Evolutionary conservation across 1,140 invertebrate species (phyloP), one percentile per base, ranked within the genome.

Genomic region (Macrosteles quadrilineatus): DNA sequence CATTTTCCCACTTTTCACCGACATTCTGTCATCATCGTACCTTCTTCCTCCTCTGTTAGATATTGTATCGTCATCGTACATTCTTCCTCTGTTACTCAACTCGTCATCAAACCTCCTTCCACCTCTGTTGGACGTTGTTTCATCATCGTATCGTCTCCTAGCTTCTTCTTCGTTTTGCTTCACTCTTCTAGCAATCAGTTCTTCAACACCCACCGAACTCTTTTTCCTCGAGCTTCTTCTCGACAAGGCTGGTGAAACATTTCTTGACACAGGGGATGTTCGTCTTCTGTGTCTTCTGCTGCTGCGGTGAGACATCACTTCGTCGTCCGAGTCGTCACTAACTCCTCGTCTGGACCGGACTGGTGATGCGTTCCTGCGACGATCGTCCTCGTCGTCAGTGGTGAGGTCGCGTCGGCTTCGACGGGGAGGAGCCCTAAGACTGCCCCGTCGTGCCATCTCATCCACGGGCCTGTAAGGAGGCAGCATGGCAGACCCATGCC

Each of bases 251-350:
- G 70, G 70, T 12, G 70, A 71, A n/a, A 62, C 67, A 43, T 69
- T 69, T 29, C 67, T 36, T 25, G 50, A 25, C 19, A 53, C 45
- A 66, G 63, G 63, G n/a, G 65, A 57, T 1, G 9, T 59, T 62
- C 70, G 50, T 45, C 70, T 59, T 67, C 70, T n/a, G 1, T 30
- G 32, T 69, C 67, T 32, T 40, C 67, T 57, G 0, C 67, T 36
- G 25, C 67, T 40, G 6, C 57, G 30, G 17, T 69, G 67, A 17
- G 67, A 69, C 6, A 23, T 2, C 14, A 69, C n/a, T 9, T 78
- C 76, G 3, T 77, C 77, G 50, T 81, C 80, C 12, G 77, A 76
- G 14, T 78, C 75, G 57, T 76, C 76, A 47, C 75, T 74, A 64
- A 77, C 78, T 67, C 76, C 76, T n/a, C 80, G 73, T 27, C 78